Conservation (phyloP, 2,888 invertebrate species). For the Laspeyria flexula region DNA sequence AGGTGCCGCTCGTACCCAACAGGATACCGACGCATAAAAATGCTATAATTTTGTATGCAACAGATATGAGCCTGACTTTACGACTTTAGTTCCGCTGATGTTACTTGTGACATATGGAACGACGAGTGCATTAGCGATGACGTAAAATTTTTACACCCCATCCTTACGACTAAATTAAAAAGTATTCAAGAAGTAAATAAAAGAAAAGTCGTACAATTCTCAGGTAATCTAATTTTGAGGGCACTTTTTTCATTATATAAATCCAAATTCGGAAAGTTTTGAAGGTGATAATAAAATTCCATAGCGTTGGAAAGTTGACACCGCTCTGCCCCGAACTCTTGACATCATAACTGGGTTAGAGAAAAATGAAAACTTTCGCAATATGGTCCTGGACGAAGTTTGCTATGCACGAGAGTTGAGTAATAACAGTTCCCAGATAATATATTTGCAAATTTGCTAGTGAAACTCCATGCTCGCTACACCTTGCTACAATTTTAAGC, state of each 20-base stretch:
- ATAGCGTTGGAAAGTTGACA: conserved; percentile 61
- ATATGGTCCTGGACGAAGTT: conserved; percentile 69
- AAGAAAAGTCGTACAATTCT: conserved; percentile 4
- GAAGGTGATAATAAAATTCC: conserved; percentile 68
- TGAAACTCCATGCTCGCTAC: conserved; percentile 48
- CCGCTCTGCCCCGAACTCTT: conserved; percentile 53
- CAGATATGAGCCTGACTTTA: conserved; percentile 65
- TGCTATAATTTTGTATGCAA: conserved; percentile 74
- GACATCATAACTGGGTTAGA: conserved; percentile 76
- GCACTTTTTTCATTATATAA: conserved; percentile 53
- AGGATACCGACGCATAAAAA: conserved; percentile 71
- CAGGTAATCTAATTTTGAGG: conserved; percentile 39
- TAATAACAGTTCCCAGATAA: conserved; percentile 65
- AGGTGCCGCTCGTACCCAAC: conserved; percentile 61
- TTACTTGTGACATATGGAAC: conserved; percentile 38
- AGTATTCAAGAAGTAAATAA: conserved; percentile 7
- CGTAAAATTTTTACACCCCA: conserved; percentile 27
- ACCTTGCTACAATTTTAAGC: conserved; percentile 49
- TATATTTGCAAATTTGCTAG: conserved; percentile 65
- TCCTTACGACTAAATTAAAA: conserved; percentile 14
- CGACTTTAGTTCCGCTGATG: conserved; percentile 36
- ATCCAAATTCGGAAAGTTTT: conserved; percentile 58
- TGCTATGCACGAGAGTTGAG: conserved; percentile 63
- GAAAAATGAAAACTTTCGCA: conserved; percentile 81
- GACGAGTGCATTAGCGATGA: conserved; percentile 34